A percentile compares a stretch with the other conserved stretches of the same genome.
These are phyloP conservation scores for Cosmia pyralina DNA, from an alignment of 2,888 invertebrate genomes.

Conservation along the genomic window DNA sequence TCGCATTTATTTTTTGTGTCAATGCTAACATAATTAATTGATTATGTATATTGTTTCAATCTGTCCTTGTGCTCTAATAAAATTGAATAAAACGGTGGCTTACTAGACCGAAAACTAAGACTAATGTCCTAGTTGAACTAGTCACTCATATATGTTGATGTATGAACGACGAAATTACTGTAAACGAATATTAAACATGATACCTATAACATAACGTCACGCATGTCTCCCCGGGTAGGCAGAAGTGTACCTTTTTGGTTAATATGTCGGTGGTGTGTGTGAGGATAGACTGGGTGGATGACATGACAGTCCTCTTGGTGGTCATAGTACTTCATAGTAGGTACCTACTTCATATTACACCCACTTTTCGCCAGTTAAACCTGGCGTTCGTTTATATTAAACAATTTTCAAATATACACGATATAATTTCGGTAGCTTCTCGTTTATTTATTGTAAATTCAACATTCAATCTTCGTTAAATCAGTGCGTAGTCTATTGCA, in stretches of 20 bases:
- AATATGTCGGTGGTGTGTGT: too few relatives aligned
- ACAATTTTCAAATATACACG: background rate
- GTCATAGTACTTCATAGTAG: too few relatives aligned
- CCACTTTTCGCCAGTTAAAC: too few relatives aligned
- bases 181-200: too few relatives aligned
- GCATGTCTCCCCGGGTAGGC: too few relatives aligned
- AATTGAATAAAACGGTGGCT: background rate
- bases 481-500: background rate
- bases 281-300: too few relatives aligned
- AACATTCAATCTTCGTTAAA: constrained; percentile 1
- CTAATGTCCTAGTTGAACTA: background rate
- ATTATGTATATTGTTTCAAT: background rate
- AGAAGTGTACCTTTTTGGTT: too few relatives aligned
- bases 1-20: background rate
- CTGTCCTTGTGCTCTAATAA: background rate
- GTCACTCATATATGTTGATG: too few relatives aligned
- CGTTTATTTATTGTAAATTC: background rate
- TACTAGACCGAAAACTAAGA: background rate
- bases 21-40: background rate
- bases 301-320: too few relatives aligned
- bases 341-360: too few relatives aligned
- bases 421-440: background rate
- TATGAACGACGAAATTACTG: too few relatives aligned
- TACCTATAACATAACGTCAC: too few relatives aligned
- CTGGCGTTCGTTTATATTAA: background rate